Evolutionary conservation across 2,888 invertebrate species (phyloP).

Genomic region (Drosophila anomalata): DNA sequence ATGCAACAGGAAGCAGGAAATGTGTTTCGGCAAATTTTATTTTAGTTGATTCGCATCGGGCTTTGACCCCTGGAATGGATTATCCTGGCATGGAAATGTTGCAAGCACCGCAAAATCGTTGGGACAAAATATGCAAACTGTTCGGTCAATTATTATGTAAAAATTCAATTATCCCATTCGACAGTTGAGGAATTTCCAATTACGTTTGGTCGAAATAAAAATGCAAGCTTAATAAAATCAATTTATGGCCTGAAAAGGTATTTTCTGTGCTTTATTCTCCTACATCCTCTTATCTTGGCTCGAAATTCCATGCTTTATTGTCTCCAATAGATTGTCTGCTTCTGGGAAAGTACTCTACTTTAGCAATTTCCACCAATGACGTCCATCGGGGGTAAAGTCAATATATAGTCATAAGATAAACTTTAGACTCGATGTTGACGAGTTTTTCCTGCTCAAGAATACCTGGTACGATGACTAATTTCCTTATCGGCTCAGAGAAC

Average conservation of each 20-base stretch:
- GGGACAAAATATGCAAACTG: constrained; percentile 26
- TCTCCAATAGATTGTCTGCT: constrained; percentile 41
- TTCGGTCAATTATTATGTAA: constrained; percentile 29
- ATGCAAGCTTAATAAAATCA: neutral
- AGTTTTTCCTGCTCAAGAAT: neutral
- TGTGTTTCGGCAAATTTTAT: constrained; percentile 41
- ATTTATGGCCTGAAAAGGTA: neutral
- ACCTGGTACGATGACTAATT: constrained; percentile 11
- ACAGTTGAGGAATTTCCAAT: constrained; percentile 23
- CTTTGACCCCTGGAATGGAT: neutral
- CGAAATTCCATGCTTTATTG: constrained; percentile 43
- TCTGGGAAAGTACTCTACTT: neutral
- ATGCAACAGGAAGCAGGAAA: constrained; percentile 19
- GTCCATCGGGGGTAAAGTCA: neutral
- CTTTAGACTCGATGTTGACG: neutral
- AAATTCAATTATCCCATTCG: constrained; percentile 24
- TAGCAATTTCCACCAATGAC: too few relatives aligned
- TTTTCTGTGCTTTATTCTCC: neutral
- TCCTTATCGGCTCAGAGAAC: constrained; percentile 11
- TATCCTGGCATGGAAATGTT: neutral
- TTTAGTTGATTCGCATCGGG: constrained; percentile 11
- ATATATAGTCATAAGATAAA: neutral
- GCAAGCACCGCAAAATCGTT: constrained; percentile 16
- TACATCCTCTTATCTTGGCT: constrained; percentile 15
- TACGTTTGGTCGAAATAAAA: neutral